A percentile compares a stretch with the other conserved stretches of the same genome.
phyloP scores from a whole-genome alignment of 2,888 invertebrate genomes.

The Drosophila picticornis region DNA sequence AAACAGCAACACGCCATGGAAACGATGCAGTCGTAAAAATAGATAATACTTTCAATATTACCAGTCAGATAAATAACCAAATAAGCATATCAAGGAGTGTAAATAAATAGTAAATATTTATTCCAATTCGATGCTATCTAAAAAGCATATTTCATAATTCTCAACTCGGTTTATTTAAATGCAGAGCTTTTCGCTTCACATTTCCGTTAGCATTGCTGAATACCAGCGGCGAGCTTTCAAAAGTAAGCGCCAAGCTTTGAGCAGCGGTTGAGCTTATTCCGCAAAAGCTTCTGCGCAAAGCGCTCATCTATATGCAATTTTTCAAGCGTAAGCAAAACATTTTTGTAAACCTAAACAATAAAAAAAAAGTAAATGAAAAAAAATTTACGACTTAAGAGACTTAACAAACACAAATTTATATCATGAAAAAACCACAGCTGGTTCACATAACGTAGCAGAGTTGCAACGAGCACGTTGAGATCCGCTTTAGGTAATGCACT shows the following conservation, averaged over 20 bases:
- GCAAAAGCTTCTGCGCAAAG: constrained; percentile 50
- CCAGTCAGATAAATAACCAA: neutral
- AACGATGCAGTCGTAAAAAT: constrained; percentile 13
- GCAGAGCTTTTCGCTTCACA: neutral
- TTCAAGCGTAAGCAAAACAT: constrained; percentile 12
- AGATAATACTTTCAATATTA: constrained; percentile 15
- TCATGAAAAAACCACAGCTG: constrained; percentile 52
- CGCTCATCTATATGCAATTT: constrained; percentile 20
- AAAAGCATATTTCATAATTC: too few relatives aligned
- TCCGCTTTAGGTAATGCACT: constrained; percentile 11
- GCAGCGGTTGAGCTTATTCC: constrained; percentile 48
- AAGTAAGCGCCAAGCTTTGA: constrained; percentile 40
- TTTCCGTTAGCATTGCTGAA: constrained; percentile 35
- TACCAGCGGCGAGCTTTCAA: constrained; percentile 31
- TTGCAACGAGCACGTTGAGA: neutral
- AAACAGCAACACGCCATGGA: constrained; percentile 14
- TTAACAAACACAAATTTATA: constrained; percentile 1
- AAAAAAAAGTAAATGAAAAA: neutral
- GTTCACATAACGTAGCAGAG: constrained; percentile 22
- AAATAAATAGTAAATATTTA: neutral
- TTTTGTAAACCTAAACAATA: constrained; percentile 27
- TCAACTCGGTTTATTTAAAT: neutral
- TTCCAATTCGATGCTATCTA: neutral
- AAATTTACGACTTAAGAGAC: neutral
- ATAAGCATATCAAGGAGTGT: neutral